Base-by-base conservation (phyloP, 2,113 vertebrate species). In the Dipodomys stephensi region DNA sequence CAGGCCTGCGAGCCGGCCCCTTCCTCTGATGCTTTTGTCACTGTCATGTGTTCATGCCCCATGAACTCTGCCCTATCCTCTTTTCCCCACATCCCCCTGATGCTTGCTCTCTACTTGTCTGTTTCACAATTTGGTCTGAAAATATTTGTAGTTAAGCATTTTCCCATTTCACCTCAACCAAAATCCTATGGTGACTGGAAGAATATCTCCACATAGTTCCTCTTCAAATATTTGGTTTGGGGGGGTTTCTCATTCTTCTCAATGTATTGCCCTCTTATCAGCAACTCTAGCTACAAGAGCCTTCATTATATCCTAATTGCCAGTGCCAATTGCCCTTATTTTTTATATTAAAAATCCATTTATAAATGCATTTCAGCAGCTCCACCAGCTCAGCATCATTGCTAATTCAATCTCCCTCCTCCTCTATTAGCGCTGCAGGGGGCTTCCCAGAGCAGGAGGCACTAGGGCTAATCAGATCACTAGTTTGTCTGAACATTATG, bases 331-430 rank as follows among this genome's bases (percentile, higher is more conserved):
- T 90, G 82, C 80, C 88, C 90, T 93, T 94, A 80, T 76, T 88
- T 96, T 94, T 95, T 88, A 87, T 93, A 94, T 92, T 92, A 95
- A 93, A 97, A 96, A 94, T 92, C 88, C 92, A 90, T 93, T 93
- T 93, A 80, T 90, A 83, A 95, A 85, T 16, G 71, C 85, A 87
- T 93, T 81, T 94, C 93, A 88, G 93, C 90, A 85, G 81, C 78
- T 91, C 78, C 28, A 85, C 27, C 53, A 77, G 69, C 46, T 87
- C 88, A 90, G 65, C 69, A 53, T 93, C 95, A 30, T 84, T 78
- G 46, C 82, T 96, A 90, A 96, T 93, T 90, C 49, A 82, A 93
- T 95, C 81, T 87, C 78, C 90, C 85, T 95, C 92, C 90, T 79
- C 78, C 15, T 81, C 72, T 83, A 88, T 96, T 92, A 96, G 94